These are phyloP conservation scores for Pollenia amentaria DNA, from an alignment of 2,888 invertebrate species.

Conservation along the genomic window DNA sequence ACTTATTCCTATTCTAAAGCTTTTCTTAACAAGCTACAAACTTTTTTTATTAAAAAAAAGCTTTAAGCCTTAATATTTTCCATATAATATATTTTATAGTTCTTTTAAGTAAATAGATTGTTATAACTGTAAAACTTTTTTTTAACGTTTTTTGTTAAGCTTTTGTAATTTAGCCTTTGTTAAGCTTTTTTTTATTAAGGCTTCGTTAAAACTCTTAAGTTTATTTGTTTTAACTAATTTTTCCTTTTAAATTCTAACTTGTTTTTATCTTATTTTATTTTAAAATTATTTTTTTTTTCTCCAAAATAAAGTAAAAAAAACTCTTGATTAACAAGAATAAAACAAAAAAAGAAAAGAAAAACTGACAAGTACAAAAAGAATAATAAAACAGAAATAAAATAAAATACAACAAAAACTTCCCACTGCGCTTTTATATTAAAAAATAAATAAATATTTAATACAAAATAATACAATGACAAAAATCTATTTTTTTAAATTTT, in stretches of 20 bases:
- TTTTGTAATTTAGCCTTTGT: slow-evolving; percentile 26
- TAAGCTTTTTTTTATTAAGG: slow-evolving; percentile 1
- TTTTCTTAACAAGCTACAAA: slow-evolving; percentile 6
- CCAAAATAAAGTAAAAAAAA: slow-evolving; percentile 42
- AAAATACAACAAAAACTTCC: slow-evolving; percentile 84
- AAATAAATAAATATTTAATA: slow-evolving; percentile 75
- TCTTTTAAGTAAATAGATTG: slow-evolving; percentile 41
- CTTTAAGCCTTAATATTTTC: slow-evolving; percentile 2
- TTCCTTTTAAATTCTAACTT: slow-evolving; percentile 49
- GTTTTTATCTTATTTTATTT: slow-evolving; percentile 30
- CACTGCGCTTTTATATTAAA: slow-evolving; percentile 84
- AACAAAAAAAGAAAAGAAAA: slow-evolving; percentile 49
- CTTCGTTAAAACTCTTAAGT: slow-evolving; percentile 4
- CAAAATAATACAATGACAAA: slow-evolving; percentile 70
- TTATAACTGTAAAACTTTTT: slow-evolving; percentile 31
- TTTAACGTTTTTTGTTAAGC: slow-evolving; percentile 39
- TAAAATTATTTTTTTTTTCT: slow-evolving; percentile 13
- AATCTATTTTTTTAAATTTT: slow-evolving; percentile 72
- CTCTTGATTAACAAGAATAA: slow-evolving; percentile 24
- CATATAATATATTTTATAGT: background rate
- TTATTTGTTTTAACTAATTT: slow-evolving; percentile 14
- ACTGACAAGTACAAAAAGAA: slow-evolving; percentile 78
- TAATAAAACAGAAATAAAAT: slow-evolving; percentile 76
- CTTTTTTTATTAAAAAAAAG: background rate
- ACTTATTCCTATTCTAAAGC: slow-evolving; percentile 6